Percentiles rank a stretch among this genome's conserved stretches.
Conservation (phyloP, 2,797 vertebrate species). For the Lacerta agilis region DNA sequence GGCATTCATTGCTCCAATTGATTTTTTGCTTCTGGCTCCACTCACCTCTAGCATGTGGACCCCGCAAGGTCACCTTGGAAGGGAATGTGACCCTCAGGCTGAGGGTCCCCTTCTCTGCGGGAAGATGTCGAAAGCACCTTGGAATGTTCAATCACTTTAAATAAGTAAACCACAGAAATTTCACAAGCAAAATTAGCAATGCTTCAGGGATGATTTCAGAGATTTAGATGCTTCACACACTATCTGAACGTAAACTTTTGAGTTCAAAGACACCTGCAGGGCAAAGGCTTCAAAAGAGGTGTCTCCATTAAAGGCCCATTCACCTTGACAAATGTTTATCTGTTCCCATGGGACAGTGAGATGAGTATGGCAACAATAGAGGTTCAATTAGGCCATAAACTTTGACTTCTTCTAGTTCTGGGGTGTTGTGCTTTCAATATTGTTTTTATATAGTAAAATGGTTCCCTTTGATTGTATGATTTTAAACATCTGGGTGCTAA, state of each 20-base stretch:
- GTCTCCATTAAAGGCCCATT: not conserved
- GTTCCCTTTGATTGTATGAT: not conserved
- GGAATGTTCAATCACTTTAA: not conserved
- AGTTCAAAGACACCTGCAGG: not conserved
- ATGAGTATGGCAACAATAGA: not conserved
- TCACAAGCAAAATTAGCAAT: not conserved
- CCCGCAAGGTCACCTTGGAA: too few species aligned
- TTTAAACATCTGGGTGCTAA: conserved; percentile 32
- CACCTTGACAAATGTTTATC: not conserved
- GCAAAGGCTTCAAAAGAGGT: not conserved
- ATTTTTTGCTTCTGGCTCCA: too few species aligned
- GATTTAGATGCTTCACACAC: not conserved
- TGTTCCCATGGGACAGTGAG: not conserved
- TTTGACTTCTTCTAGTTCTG: not conserved
- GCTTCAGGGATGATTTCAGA: too few species aligned
- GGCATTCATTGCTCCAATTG: too few species aligned
- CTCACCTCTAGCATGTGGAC: too few species aligned
- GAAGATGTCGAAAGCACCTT: not conserved
- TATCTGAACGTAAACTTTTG: not conserved
- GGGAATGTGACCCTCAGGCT: too few species aligned
- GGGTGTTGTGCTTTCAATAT: not conserved
- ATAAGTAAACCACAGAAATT: not conserved
- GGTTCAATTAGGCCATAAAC: not conserved
- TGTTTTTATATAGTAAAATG: not conserved
- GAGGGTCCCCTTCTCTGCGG: not conserved